Conservation (phyloP, 2,797 vertebrate species). For the Tokudaia muenninki region DNA sequence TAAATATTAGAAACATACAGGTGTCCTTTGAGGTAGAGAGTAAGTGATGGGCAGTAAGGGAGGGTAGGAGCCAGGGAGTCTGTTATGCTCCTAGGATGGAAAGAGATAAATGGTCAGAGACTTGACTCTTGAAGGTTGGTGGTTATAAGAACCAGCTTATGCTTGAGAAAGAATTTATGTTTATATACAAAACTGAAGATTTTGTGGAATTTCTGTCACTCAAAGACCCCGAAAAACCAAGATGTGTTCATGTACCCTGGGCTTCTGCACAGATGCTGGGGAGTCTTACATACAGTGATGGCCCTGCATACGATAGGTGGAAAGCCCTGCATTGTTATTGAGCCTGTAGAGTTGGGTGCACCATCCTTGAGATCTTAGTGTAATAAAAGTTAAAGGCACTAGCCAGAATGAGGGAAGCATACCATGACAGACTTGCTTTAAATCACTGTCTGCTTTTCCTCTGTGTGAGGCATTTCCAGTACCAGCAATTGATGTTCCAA, state of each 20-base stretch:
- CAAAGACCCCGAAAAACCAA: not conserved
- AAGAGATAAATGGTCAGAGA: not conserved
- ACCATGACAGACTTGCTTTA: not conserved
- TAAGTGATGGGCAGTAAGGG: not conserved
- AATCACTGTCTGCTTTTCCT: not conserved
- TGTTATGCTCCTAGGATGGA: not conserved
- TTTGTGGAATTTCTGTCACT: not conserved
- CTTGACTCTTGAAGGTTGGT: not conserved
- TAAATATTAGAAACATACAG: not conserved
- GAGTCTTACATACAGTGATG: not conserved
- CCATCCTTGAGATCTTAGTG: not conserved
- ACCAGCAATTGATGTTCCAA: not conserved
- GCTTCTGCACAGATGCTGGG: conserved; percentile 10
- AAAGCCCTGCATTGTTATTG: not conserved
- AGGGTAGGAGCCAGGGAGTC: not conserved
- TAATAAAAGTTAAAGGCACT: not conserved
- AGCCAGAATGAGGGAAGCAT: not conserved
- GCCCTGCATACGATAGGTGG: not conserved
- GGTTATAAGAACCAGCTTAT: not conserved
- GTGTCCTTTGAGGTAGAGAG: not conserved
- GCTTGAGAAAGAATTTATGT: not conserved
- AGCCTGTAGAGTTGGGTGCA: not conserved
- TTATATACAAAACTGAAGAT: not conserved
- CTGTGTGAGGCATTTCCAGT: not conserved
- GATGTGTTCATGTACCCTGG: not conserved